These are phyloP conservation scores for Toxostoma redivivum DNA, from an alignment of 2,113 vertebrate genomes.

Conservation along the genomic window DNA sequence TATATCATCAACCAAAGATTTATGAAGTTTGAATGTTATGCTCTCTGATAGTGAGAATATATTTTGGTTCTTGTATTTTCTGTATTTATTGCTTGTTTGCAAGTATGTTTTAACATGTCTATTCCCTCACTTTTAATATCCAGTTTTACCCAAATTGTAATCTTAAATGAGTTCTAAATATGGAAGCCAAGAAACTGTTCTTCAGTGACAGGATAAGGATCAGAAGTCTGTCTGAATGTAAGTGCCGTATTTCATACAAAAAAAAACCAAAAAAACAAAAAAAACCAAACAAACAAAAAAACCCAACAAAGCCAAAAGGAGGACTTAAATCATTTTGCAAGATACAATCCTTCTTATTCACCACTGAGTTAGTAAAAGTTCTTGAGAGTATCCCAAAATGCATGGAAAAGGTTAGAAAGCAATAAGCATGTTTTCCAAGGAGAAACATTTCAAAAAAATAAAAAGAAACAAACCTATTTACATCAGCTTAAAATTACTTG, in stretches of 20 bases:
- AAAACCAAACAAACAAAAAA: not conserved
- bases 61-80: not conserved
- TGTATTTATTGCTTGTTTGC: not conserved
- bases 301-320: not conserved
- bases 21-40: not conserved
- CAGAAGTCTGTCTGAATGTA: not conserved
- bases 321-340: not conserved
- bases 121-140: not conserved
- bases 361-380: not conserved
- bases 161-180: not conserved
- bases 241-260: not conserved
- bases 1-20: not conserved
- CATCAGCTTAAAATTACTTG: not conserved
- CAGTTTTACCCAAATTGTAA: not conserved
- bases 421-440: not conserved
- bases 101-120: not conserved
- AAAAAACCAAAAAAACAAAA: not conserved
- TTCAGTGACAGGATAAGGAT: not conserved
- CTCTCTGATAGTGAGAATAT: not conserved
- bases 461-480: not conserved
- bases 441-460: not conserved
- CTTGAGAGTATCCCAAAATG: not conserved
- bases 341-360: not conserved
- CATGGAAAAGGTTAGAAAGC: not conserved
- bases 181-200: not conserved